A percentile compares a stretch with the other conserved stretches of the same genome.
These are phyloP conservation scores for Ibidorhyncha struthersii DNA, from an alignment of 2,113 vertebrate species.

Conservation along the genomic window DNA sequence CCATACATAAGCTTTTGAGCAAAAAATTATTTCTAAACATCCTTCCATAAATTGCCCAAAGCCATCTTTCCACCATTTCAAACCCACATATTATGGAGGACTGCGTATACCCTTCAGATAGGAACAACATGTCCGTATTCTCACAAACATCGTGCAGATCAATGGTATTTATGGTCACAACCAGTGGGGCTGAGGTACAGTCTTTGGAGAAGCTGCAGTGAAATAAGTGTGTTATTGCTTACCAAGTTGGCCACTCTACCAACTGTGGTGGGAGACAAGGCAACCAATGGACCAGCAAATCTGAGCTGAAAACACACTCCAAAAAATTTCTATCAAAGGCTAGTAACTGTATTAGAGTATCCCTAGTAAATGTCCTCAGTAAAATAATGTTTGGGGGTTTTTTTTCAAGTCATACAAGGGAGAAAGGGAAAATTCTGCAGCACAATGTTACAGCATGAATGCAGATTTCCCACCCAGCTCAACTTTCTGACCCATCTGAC, in stretches of 20 bases:
- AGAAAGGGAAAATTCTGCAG: background rate
- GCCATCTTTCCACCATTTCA: background rate
- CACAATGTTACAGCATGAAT: background rate
- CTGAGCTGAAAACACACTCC: background rate
- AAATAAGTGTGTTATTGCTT: background rate
- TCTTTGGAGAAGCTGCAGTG: background rate
- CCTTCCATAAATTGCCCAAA: background rate
- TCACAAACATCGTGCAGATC: background rate
- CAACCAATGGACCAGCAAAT: background rate
- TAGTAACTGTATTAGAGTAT: background rate
- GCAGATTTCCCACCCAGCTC: background rate
- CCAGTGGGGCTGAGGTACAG: background rate
- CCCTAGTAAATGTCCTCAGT: background rate
- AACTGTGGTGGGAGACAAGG: background rate
- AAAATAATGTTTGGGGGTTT: fast-evolving
- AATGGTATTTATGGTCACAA: fast-evolving
- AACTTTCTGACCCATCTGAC: background rate
- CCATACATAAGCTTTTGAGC: background rate
- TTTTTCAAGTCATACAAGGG: background rate
- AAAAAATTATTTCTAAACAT: background rate
- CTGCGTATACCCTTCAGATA: fast-evolving
- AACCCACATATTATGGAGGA: background rate
- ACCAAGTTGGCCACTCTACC: background rate
- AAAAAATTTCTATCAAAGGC: background rate
- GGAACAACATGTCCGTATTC: background rate